Base-by-base conservation (phyloP, 2,113 vertebrate species). In the Antechinus flavipes region DNA sequence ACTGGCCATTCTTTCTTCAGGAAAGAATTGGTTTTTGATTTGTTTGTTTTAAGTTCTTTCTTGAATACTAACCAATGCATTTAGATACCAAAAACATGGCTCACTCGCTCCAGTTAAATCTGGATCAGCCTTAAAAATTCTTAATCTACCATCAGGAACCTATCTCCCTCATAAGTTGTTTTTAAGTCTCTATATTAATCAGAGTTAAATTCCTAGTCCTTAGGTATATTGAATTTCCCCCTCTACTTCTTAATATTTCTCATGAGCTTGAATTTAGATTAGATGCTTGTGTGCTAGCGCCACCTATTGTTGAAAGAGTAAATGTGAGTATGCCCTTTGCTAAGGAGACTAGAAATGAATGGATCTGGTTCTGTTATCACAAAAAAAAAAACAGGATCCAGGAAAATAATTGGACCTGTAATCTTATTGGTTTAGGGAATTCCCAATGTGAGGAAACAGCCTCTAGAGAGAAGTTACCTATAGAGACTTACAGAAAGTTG, bases 281-380 rank as follows among this genome's bases (percentile, higher is more conserved):
- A 95, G 96, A 94, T 3, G 50, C 93, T 96, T 97, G 90, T 94
- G 76, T 90, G 49, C 89, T 94, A 91, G 96, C 55, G 91, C 95
- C 97, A 97, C 76, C 95, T 97, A 54, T 95, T 95, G 96, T 93
- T 96, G 76, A 95, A 94, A 97, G 96, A 91, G 11, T 58, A 90
- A 46, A 91, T 23, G 27, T 92, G 50, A 92, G 5, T 47, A 7
- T 42, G 56, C 91, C 24, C 27, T 27, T 89, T 35, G 24, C 54
- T 53, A 30, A 53, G 14, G 42, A 61, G 58, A 93, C 50, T 91
- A 52, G 76, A 93, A 53, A 90, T 55, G 42, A 46, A 23, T 9
- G 35, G 42, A 76, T 22, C 16, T 22, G 68, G 68, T 76, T 76
- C 46, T 94, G 84, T 54, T n/a, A 90, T 14, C 22, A 56, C 54